A percentile compares a stretch with the other conserved stretches of the same genome.
These are phyloP conservation scores for Stratiomys singularior DNA, from an alignment of 2,888 invertebrate species.

Conservation along the genomic window DNA sequence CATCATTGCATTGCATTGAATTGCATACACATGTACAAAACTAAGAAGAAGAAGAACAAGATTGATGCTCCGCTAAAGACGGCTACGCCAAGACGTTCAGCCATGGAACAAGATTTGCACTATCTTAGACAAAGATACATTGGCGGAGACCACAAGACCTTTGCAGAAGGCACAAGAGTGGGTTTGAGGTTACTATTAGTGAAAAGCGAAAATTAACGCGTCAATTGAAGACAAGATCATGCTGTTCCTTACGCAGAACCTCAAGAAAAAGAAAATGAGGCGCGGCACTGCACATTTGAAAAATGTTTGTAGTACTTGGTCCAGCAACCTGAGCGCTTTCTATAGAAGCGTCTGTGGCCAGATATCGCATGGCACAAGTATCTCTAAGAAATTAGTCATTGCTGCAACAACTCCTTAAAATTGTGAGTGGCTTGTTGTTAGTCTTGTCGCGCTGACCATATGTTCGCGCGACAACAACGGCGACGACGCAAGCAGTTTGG, in stretches of 20 bases:
- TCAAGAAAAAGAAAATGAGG: neutral
- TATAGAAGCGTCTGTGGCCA: neutral
- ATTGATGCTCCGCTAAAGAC: constrained; percentile 16
- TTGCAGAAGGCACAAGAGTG: neutral
- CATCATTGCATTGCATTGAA: neutral
- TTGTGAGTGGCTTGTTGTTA: neutral
- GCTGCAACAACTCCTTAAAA: constrained; percentile 5
- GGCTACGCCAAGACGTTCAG: neutral
- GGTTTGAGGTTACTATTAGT: constrained; percentile 27
- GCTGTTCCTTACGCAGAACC: neutral
- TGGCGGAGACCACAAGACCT: neutral
- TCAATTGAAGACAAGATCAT: constrained; percentile 3
- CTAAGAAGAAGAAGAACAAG: too few species aligned
- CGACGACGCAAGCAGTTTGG: constrained; percentile 1
- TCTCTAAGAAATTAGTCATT: constrained; percentile 23
- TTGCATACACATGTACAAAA: neutral
- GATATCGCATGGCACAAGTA: neutral
- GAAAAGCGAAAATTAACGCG: constrained; percentile 17
- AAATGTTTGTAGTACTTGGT: neutral
- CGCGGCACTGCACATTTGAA: neutral
- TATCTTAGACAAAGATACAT: neutral
- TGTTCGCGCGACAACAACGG: neutral
- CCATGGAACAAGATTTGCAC: neutral
- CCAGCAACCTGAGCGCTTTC: neutral
- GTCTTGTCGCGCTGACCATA: constrained; percentile 16